These are phyloP conservation scores for Agrypnia vestita DNA, from an alignment of 1,140 invertebrate genomes.

Conservation along the genomic window DNA sequence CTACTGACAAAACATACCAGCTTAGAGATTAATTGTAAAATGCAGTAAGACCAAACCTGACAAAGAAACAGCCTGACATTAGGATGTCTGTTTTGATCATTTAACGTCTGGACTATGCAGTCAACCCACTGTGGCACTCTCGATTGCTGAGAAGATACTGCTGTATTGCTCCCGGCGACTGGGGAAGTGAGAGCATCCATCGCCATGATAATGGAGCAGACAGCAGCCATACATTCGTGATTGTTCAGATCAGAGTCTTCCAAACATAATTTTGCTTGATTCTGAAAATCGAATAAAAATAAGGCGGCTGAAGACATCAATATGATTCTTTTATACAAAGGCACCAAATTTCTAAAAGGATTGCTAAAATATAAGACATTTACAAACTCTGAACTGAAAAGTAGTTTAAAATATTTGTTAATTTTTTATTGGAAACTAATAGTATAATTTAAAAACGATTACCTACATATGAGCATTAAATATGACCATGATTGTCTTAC, in stretches of 20 bases:
- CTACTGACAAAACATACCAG: no score
- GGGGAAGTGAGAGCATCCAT: slow-evolving; percentile 25
- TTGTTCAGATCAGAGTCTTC: slow-evolving; percentile 53
- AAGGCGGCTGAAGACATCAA: no score
- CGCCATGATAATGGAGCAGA: slow-evolving; percentile 44
- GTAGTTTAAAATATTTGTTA: no score
- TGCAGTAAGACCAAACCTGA: slow-evolving; percentile 37
- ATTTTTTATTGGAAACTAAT: no score
- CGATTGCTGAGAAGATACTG: background rate
- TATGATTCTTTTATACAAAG: no score
- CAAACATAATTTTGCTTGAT: slow-evolving; percentile 31
- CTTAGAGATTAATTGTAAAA: no score
- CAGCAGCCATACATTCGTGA: slow-evolving; percentile 57
- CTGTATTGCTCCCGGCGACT: background rate
- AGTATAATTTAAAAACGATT: no score
- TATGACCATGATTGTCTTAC: no score
- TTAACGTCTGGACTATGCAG: slow-evolving; percentile 37
- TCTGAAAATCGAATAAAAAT: background rate
- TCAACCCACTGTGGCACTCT: slow-evolving; percentile 45
- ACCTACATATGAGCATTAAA: no score
- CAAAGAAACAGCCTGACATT: slow-evolving; percentile 54
- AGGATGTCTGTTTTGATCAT: slow-evolving; percentile 19
- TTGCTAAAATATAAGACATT: no score
- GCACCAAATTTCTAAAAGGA: no score
- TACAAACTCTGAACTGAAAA: no score